These are phyloP conservation scores for Aegypius monachus DNA, from an alignment of 2,113 vertebrate genomes.

Conservation along the genomic window DNA sequence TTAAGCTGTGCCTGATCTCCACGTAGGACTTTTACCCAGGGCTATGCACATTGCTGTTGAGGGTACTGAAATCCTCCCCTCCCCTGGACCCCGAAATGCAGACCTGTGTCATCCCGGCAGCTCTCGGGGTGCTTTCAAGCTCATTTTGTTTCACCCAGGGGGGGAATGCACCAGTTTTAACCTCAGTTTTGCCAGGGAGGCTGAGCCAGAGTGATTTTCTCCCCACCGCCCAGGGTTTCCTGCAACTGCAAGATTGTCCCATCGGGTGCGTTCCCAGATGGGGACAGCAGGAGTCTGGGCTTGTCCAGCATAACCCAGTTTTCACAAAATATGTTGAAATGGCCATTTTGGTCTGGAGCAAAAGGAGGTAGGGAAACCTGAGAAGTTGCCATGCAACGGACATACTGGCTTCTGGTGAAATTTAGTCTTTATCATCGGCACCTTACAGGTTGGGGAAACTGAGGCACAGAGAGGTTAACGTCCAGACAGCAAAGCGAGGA, in stretches of 20 bases:
- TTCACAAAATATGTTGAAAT: neutral
- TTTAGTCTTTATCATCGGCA: neutral
- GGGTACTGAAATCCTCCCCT: neutral
- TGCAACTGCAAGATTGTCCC: neutral
- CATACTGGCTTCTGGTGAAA: neutral
- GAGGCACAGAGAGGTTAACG: neutral
- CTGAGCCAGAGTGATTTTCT: neutral
- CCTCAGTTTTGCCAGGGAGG: neutral
- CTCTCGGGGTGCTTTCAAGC: neutral
- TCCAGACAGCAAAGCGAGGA: neutral
- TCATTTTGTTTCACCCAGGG: neutral
- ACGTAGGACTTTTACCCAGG: neutral
- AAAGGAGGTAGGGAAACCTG: neutral
- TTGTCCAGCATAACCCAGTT: neutral
- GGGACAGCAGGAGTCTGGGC: neutral
- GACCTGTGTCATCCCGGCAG: neutral
- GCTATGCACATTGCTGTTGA: neutral
- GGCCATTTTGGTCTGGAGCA: neutral
- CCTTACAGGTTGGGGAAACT: neutral
- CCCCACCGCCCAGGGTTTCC: neutral
- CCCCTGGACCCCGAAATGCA: neutral
- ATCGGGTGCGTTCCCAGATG: neutral
- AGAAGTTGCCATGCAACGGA: neutral
- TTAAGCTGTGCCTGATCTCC: neutral
- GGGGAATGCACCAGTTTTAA: neutral